Percentiles rank a stretch among this genome's conserved stretches.
Evolutionary conservation across 2,888 invertebrate genomes (phyloP).

Genomic region (Cataglyphis livida): DNA sequence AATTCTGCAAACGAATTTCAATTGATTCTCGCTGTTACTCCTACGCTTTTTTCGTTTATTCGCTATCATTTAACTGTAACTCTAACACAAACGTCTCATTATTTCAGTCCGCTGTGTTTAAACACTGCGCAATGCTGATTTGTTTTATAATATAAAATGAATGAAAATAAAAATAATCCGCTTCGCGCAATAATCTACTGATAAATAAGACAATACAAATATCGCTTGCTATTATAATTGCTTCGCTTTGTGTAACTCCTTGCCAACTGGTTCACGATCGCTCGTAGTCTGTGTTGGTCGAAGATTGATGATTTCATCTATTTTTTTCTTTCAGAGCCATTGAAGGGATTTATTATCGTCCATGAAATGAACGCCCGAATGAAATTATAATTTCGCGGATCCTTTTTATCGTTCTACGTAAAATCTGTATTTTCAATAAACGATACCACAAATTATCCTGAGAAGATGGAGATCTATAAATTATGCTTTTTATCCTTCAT

Average conservation of each 20-base stretch:
- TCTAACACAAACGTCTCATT: slow-evolving; percentile 54
- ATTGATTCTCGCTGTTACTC: slow-evolving; percentile 62
- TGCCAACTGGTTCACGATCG: slow-evolving; percentile 68
- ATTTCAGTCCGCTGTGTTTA: slow-evolving; percentile 47
- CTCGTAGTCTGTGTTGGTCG: slow-evolving; percentile 55
- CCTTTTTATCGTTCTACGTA: slow-evolving; percentile 73
- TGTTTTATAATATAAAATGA: slow-evolving; percentile 41
- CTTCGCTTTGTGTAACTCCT: slow-evolving; percentile 65
- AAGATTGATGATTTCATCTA: slow-evolving; percentile 54
- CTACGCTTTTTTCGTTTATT: slow-evolving; percentile 69
- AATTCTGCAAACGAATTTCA: slow-evolving; percentile 43
- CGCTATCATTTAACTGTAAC: slow-evolving; percentile 57
- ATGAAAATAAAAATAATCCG: slow-evolving; percentile 74
- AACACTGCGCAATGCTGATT: slow-evolving; percentile 49
- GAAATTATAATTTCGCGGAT: slow-evolving; percentile 63
- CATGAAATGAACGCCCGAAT: slow-evolving; percentile 45
- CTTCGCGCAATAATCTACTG: slow-evolving; percentile 61
- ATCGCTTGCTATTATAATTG: slow-evolving; percentile 67
- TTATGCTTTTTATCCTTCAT: slow-evolving; percentile 16
- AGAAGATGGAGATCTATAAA: slow-evolving; percentile 31
- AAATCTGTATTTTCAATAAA: slow-evolving; percentile 77
- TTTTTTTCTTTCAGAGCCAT: slow-evolving; percentile 75
- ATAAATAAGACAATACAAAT: slow-evolving; percentile 66
- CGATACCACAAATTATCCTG: slow-evolving; percentile 50
- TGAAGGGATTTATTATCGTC: slow-evolving; percentile 56